Percentiles rank a stretch among this genome's conserved stretches.
phyloP scores from a whole-genome alignment of 2,797 vertebrate species.

The Acanthurus lineatus region DNA sequence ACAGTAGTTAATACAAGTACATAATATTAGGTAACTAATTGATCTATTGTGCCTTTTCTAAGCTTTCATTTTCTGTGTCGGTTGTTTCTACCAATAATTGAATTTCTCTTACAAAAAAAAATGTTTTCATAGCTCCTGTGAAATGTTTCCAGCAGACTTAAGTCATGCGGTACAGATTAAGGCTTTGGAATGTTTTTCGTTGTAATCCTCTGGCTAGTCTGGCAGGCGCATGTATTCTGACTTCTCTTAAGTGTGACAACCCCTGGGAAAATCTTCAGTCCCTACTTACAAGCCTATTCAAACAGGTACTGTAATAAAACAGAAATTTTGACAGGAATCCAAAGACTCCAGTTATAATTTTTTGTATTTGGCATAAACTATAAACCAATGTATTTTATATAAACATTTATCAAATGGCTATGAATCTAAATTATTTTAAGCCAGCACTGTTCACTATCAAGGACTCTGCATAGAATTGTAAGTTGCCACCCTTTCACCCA shows the following conservation, averaged over 20 bases:
- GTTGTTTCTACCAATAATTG: background rate
- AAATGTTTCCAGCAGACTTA: slow-evolving; percentile 62
- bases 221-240: slow-evolving; percentile 40
- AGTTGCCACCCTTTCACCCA: background rate
- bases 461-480: background rate
- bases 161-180: slow-evolving; percentile 84
- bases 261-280: slow-evolving; percentile 50
- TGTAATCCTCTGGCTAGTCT: slow-evolving; percentile 74
- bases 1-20: background rate
- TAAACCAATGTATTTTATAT: background rate
- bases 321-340: slow-evolving; percentile 9
- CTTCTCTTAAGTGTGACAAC: slow-evolving; percentile 41
- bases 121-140: slow-evolving; percentile 43
- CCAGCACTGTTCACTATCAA: background rate
- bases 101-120: slow-evolving; percentile 20
- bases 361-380: background rate
- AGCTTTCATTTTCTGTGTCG: background rate
- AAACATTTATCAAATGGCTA: background rate
- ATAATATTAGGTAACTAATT: background rate
- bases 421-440: background rate
- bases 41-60: background rate
- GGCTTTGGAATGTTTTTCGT: slow-evolving; percentile 73
- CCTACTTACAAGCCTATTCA: slow-evolving; percentile 37
- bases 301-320: slow-evolving; percentile 15
- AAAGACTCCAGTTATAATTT: background rate